Percentiles rank a stretch among this genome's conserved stretches.
Evolutionary conservation across 1,140 invertebrate genomes (phyloP).

Genomic region (Drosophila lacteicornis): DNA sequence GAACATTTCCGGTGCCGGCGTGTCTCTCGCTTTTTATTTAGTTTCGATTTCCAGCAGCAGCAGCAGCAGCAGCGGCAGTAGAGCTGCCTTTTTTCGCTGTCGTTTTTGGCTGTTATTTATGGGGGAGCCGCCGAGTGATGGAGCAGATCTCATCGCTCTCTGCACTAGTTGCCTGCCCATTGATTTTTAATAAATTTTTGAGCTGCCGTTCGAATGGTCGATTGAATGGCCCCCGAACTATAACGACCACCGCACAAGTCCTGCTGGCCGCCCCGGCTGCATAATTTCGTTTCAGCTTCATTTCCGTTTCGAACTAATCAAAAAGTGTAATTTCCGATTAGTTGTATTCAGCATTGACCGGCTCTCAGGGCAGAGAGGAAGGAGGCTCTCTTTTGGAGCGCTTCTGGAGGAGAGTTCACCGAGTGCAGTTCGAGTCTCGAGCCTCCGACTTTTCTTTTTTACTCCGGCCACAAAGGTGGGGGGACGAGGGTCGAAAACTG

Average conservation of each 20-base stretch:
- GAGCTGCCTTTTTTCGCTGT: background rate
- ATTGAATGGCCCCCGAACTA: slow-evolving; percentile 42
- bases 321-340: slow-evolving; percentile 84
- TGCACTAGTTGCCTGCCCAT: slow-evolving; percentile 37
- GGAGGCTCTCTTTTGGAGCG: background rate
- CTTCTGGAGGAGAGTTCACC: slow-evolving; percentile 10
- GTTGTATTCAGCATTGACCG: slow-evolving; percentile 75
- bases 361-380: slow-evolving; percentile 9
- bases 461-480: slow-evolving; percentile 13
- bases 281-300: slow-evolving; percentile 83
- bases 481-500: background rate
- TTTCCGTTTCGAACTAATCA: slow-evolving; percentile 84
- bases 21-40: slow-evolving; percentile 65
- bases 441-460: slow-evolving; percentile 42
- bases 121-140: slow-evolving; percentile 22
- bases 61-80: background rate
- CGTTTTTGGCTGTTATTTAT: slow-evolving; percentile 68
- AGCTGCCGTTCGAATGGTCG: slow-evolving; percentile 49
- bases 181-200: slow-evolving; percentile 81
- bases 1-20: slow-evolving; percentile 62
- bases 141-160: slow-evolving; percentile 35
- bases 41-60: slow-evolving; percentile 44
- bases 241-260: slow-evolving; percentile 42
- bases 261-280: slow-evolving; percentile 26
- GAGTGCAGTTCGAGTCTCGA: slow-evolving; percentile 23